Evolutionary conservation across 2,113 vertebrate genomes (phyloP).

Genomic region (Proteles cristata): DNA sequence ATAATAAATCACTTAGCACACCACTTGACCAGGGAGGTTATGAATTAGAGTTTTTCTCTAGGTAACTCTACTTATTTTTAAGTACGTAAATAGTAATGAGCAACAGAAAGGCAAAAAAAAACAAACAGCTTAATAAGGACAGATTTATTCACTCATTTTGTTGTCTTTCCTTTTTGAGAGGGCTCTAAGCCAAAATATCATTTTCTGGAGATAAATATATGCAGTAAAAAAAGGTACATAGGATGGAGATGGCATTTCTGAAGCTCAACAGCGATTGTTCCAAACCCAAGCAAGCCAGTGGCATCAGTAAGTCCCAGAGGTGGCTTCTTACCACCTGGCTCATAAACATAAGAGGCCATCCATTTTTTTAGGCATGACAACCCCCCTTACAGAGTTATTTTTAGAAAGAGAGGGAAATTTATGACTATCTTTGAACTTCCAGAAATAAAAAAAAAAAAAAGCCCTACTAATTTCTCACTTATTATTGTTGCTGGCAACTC

Average conservation of each 20-base stretch:
- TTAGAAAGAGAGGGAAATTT: slow-evolving; percentile 13
- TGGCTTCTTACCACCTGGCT: background rate
- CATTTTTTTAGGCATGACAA: background rate
- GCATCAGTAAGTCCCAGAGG: background rate
- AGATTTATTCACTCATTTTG: slow-evolving; percentile 13
- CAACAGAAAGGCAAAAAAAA: slow-evolving; percentile 14
- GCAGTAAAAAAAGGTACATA: background rate
- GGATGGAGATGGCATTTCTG: background rate
- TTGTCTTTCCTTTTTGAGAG: background rate
- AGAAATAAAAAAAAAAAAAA: slow-evolving; percentile 14
- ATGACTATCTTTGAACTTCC: background rate
- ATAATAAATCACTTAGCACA: background rate
- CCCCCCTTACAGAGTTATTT: background rate
- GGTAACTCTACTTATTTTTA: background rate
- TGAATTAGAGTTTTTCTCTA: background rate
- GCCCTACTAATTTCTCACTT: background rate
- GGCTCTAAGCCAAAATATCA: background rate
- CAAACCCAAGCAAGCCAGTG: background rate
- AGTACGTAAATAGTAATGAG: background rate
- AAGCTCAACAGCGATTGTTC: background rate
- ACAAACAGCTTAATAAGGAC: slow-evolving; percentile 2
- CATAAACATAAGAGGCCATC: background rate
- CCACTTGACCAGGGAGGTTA: background rate
- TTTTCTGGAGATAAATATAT: background rate
- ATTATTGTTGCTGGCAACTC: background rate